These are phyloP conservation scores for Zaprionus ornatus DNA, from an alignment of 1,140 invertebrate species.

Conservation along the genomic window DNA sequence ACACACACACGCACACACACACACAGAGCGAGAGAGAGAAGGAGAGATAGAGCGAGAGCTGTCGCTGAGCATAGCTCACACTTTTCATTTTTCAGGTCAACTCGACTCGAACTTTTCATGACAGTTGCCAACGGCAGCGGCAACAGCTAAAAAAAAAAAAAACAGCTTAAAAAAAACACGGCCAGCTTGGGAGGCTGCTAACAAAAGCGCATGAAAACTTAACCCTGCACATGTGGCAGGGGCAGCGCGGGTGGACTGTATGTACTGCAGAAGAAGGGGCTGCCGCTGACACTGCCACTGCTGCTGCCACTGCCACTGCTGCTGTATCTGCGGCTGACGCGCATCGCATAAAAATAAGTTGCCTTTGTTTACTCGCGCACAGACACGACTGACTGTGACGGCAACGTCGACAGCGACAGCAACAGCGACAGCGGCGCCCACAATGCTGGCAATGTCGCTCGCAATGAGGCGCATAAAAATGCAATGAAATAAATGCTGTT, in stretches of 20 bases:
- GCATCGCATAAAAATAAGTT: constrained; percentile 77
- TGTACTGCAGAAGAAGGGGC: not conserved
- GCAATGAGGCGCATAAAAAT: constrained; percentile 55
- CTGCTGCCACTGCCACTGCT: constrained; percentile 41
- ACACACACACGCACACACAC: constrained; percentile 41
- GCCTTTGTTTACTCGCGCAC: constrained; percentile 60
- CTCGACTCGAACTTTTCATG: constrained; percentile 74
- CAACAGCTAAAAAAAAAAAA: constrained; percentile 22
- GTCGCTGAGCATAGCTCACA: constrained; percentile 21
- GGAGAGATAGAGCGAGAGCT: too few species aligned
- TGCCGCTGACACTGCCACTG: constrained; percentile 39
- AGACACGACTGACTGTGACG: constrained; percentile 28
- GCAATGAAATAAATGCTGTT: constrained; percentile 79
- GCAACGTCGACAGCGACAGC: not conserved
- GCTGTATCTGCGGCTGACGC: constrained; percentile 63
- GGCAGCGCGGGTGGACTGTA: not conserved
- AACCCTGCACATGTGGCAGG: constrained; percentile 56
- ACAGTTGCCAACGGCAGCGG: constrained; percentile 65
- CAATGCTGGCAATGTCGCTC: constrained; percentile 26
- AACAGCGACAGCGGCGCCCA: not conserved
- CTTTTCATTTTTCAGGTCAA: constrained; percentile 68
- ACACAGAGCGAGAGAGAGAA: constrained; percentile 1
- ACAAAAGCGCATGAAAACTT: constrained; percentile 78
- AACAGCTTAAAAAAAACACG: constrained; percentile 36
- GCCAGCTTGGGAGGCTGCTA: constrained; percentile 53